phyloP scores from a whole-genome alignment of 2,797 vertebrate species.

The Phalanger gymnotis region DNA sequence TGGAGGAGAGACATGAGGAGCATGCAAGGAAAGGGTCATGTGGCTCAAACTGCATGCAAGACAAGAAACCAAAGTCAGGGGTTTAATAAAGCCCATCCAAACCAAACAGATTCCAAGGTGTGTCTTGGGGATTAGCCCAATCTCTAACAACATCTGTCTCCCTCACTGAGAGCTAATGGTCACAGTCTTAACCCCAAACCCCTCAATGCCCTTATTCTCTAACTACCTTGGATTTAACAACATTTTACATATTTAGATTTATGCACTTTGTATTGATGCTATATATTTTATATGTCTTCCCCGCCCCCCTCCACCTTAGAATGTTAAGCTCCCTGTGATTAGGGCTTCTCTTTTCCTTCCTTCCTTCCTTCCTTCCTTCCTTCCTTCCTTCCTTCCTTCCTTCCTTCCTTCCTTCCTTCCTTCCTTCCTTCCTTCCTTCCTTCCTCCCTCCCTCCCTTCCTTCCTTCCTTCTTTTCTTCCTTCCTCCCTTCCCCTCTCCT shows the following conservation, averaged over 20 bases:
- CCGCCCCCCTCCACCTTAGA: too few species aligned
- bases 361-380: not conserved
- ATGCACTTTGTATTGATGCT: not conserved
- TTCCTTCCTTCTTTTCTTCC: accelerated
- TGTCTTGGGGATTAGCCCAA: not conserved
- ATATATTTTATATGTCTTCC: not conserved
- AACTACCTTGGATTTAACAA: not conserved
- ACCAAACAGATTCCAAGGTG: not conserved
- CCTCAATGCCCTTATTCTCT: not conserved
- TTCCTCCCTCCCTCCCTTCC: too few species aligned
- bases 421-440: too few species aligned
- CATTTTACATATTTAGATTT: not conserved
- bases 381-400: not conserved
- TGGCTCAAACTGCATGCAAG: not conserved
- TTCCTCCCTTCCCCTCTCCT: too few species aligned
- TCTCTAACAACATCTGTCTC: not conserved
- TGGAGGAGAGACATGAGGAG: not conserved
- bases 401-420: not conserved
- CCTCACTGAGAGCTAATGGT: not conserved
- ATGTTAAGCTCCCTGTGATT: not conserved
- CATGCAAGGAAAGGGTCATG: not conserved
- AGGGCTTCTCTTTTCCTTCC: not conserved
- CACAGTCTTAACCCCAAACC: not conserved
- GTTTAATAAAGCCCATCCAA: not conserved
- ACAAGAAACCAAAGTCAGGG: not conserved